Conservation (phyloP, 2,888 invertebrate species). For the Lypha dubia region DNA sequence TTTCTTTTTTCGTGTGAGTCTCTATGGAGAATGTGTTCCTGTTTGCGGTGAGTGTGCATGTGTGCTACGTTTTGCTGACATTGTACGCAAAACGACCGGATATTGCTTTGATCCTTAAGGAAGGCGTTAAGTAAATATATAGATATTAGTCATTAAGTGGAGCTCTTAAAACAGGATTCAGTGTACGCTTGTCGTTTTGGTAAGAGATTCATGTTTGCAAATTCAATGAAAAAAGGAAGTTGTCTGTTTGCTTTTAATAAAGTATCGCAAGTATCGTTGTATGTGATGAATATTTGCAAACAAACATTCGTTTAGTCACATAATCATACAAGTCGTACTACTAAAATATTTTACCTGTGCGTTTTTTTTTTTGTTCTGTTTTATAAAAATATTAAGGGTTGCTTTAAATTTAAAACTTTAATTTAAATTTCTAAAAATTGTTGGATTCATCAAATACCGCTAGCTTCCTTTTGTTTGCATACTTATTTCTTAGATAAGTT, state of each 20-base stretch:
- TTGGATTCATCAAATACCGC: background rate
- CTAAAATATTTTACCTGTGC: slow-evolving; percentile 2
- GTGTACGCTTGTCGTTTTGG: background rate
- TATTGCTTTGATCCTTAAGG: slow-evolving; percentile 68
- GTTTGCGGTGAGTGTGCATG: too few relatives aligned
- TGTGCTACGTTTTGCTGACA: slow-evolving; percentile 23
- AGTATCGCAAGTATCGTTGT: slow-evolving; percentile 6
- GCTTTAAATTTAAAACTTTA: background rate
- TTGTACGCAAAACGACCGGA: slow-evolving; percentile 60
- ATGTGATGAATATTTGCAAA: background rate
- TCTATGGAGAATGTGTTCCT: background rate
- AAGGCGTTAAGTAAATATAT: slow-evolving; percentile 63
- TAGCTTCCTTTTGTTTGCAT: background rate
- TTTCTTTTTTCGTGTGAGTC: background rate
- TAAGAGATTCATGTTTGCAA: slow-evolving; percentile 18
- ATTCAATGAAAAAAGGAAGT: slow-evolving; percentile 47
- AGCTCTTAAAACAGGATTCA: slow-evolving; percentile 48
- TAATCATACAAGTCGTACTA: background rate
- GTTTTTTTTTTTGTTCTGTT: slow-evolving; percentile 6
- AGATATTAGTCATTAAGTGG: slow-evolving; percentile 63
- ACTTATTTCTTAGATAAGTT: background rate
- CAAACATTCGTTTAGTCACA: background rate
- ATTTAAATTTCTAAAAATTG: background rate
- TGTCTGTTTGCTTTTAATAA: slow-evolving; percentile 33
- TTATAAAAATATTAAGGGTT: background rate